Percentiles rank a stretch among this genome's conserved stretches.
phyloP scores from a whole-genome alignment of 2,113 vertebrate species.

The Phoenicopterus ruber region DNA sequence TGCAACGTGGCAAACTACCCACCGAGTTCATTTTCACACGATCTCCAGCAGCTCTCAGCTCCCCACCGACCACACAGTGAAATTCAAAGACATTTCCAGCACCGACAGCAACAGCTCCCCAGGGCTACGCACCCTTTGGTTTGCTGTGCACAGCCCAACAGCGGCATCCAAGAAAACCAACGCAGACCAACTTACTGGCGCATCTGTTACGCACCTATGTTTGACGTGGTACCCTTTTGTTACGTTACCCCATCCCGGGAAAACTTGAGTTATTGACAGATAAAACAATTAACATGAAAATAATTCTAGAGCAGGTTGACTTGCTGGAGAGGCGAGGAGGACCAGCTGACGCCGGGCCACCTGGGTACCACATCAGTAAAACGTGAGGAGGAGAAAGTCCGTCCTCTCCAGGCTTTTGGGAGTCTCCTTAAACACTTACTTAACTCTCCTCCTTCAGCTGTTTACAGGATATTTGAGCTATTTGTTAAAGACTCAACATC shows the following conservation, averaged over 20 bases:
- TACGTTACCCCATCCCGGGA: fast-evolving
- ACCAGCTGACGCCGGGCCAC: neutral
- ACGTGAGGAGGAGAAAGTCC: neutral
- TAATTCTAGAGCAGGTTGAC: neutral
- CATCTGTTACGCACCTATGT: fast-evolving
- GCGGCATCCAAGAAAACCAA: neutral
- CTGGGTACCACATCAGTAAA: neutral
- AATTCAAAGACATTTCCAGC: neutral
- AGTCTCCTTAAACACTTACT: neutral
- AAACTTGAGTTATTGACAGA: fast-evolving
- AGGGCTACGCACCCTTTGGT: neutral
- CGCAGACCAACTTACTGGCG: no score
- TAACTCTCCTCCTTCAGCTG: neutral
- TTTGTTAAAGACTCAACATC: neutral
- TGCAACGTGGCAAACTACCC: neutral
- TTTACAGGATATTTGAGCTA: neutral
- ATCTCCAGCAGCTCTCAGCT: neutral
- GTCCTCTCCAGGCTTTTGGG: neutral
- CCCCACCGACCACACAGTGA: no score
- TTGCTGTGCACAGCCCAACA: neutral
- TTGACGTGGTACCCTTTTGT: fast-evolving
- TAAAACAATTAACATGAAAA: neutral
- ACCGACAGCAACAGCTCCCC: fast-evolving
- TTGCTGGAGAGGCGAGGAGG: neutral
- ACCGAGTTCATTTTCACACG: fast-evolving